Base-by-base conservation (phyloP, 2,888 invertebrate species). In the Hypomecis punctinalis region DNA sequence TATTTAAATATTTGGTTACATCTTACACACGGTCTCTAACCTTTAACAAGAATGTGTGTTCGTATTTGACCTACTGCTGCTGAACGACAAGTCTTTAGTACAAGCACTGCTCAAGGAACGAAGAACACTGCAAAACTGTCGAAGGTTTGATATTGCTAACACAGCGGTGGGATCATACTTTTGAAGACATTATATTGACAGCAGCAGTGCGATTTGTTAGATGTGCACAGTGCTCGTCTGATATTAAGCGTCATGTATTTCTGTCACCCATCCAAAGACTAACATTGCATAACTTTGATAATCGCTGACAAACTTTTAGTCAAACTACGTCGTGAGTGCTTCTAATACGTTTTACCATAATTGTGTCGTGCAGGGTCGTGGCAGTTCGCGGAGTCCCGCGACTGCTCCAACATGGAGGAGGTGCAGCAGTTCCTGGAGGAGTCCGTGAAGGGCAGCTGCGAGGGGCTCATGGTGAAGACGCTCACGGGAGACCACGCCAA, bases 391-490 rank as follows among this genome's bases (percentile, higher is more conserved):
- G 96, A 95, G 6, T 94, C 94, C 47, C 89, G 96, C 65, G 98
- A 99, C 86, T 97, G 98, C 6, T 94, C 92, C 56, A 96, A 95
- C 61, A 96, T 97, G 83, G 99, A 99, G 80, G 97, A 98, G 83
- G 98, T 99, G 61, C 97, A 98, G 86, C 96, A 96, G 75, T 99
- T 99, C 89, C 93, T 99, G 60, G 99, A 99, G 61, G 98, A 98
- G 81, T 97, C 99, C 5, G 96, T 99, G 60, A 68, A 81, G 94
- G 98, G 97, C 59, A 98, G 98, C 82, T 99, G 99, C 90, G 99
- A 99, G 93, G 99, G 99, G 0, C 94, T 99, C 62, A 99, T 99
- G 99, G 98, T 99, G 6, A 99, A 99, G 93, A 98, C 99, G 0
- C 90, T 99, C 56, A 95, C 96, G 74, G 95, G 95, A 39, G 85